phyloP scores from a whole-genome alignment of 1,140 invertebrate genomes.

The Pseudomyrmex flavicornis region DNA sequence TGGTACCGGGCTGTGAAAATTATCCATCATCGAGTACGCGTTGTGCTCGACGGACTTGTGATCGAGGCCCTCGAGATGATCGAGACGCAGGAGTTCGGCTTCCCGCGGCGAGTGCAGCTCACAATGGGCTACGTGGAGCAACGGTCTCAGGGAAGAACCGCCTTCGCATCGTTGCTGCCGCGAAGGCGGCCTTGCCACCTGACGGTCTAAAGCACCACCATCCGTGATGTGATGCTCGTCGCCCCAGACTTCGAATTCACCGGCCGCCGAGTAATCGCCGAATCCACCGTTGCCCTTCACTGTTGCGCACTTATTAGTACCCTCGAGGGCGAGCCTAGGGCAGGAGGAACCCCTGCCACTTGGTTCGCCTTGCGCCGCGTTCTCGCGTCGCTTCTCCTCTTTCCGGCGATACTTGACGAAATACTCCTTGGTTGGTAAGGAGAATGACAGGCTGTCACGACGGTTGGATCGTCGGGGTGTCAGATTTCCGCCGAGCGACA shows the following conservation, averaged over 20 bases:
- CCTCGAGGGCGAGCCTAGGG: conserved; percentile 69
- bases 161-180: conserved; percentile 83
- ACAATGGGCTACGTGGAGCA: conserved; percentile 84
- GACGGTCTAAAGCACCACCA: conserved; percentile 80
- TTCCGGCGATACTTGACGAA: conserved; percentile 69
- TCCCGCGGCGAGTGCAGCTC: conserved; percentile 84
- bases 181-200: conserved; percentile 79
- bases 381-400: conserved; percentile 56
- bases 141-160: conserved; percentile 82
- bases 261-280: conserved; percentile 84
- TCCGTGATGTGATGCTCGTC: conserved; percentile 81
- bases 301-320: conserved; percentile 81
- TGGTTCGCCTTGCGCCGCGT: conserved; percentile 31
- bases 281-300: conserved; percentile 84
- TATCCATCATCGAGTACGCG: conserved; percentile 84
- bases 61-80: conserved; percentile 81
- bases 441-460: conserved; percentile 69
- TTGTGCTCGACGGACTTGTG: conserved; percentile 80
- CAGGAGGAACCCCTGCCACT: conserved; percentile 60
- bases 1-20: conserved; percentile 83
- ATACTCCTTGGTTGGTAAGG: conserved; percentile 63
- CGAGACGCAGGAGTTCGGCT: conserved; percentile 82
- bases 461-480: conserved; percentile 68
- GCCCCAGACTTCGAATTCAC: conserved; percentile 84
- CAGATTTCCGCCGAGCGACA: conserved; percentile 69